Evolutionary conservation across 2,888 invertebrate genomes (phyloP).

Genomic region (Caenorhabditis sp.): DNA sequence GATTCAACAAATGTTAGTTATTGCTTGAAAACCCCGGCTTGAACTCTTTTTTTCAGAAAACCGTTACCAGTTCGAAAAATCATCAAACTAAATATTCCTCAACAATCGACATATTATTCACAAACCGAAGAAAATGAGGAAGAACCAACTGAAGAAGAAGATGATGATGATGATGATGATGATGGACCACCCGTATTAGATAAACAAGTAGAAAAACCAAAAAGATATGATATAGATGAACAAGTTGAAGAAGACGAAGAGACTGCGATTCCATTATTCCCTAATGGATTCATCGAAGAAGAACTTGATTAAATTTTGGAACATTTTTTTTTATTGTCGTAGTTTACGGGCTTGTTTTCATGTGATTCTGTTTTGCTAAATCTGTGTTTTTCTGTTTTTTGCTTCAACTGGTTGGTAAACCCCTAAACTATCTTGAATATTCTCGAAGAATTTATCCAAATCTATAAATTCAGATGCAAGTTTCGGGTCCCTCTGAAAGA

Average conservation of each 20-base stretch:
- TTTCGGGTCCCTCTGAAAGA: constrained; percentile 7
- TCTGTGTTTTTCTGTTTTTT: background rate
- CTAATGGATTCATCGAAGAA: constrained; percentile 35
- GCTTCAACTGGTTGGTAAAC: no score
- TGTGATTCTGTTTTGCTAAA: background rate
- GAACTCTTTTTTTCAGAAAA: background rate
- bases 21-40: background rate
- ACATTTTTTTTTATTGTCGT: constrained; percentile 2
- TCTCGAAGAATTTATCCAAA: no score
- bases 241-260: constrained; percentile 48
- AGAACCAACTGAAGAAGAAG: background rate
- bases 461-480: constrained; percentile 10
- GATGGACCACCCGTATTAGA: constrained; percentile 35
- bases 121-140: background rate
- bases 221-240: constrained; percentile 27
- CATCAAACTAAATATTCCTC: background rate
- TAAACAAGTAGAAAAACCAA: constrained; percentile 4
- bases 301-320: constrained; percentile 26
- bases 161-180: constrained; percentile 14
- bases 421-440: no score
- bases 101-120: background rate
- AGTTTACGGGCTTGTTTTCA: background rate
- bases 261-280: constrained; percentile 12
- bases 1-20: background rate
- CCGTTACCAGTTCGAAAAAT: background rate